Conservation (phyloP, 2,888 invertebrate species). For the Eupithecia vulgata region DNA sequence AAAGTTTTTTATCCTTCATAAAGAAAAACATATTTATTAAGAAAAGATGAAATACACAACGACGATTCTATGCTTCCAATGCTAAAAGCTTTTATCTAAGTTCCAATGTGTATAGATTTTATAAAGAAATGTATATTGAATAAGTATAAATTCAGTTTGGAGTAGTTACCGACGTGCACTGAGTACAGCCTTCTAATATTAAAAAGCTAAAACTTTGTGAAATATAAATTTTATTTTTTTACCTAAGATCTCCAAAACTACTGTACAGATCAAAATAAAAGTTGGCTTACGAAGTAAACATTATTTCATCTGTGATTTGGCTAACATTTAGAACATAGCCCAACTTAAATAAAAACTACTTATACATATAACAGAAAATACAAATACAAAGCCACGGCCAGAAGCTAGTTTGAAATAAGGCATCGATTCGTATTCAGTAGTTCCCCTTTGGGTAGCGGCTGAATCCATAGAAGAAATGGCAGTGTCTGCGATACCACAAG, state of each 20-base stretch:
- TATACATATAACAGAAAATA: too few relatives aligned
- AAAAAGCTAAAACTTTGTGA: too few relatives aligned
- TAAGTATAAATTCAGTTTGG: not conserved
- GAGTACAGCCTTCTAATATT: too few relatives aligned
- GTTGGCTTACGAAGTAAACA: too few relatives aligned
- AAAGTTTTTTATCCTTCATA: constrained; percentile 6
- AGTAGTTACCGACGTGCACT: not conserved
- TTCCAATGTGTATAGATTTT: not conserved
- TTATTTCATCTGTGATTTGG: too few relatives aligned
- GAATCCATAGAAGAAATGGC: constrained; percentile 12
- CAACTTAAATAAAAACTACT: too few relatives aligned
- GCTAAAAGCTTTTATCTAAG: too few relatives aligned
- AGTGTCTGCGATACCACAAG: constrained; percentile 16
- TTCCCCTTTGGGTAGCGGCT: constrained; percentile 15
- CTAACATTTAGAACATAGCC: too few relatives aligned
- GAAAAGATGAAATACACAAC: not conserved
- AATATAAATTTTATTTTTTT: too few relatives aligned
- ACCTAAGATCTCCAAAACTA: too few relatives aligned
- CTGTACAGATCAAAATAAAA: too few relatives aligned
- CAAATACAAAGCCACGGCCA: too few relatives aligned
- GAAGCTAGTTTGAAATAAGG: constrained; percentile 23
- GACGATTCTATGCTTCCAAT: not conserved
- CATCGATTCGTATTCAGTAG: constrained; percentile 41
- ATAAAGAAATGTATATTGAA: not conserved
- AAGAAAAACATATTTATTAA: constrained; percentile 6